Base-by-base conservation (phyloP, 2,888 invertebrate species). In the Heliconius hortense region DNA sequence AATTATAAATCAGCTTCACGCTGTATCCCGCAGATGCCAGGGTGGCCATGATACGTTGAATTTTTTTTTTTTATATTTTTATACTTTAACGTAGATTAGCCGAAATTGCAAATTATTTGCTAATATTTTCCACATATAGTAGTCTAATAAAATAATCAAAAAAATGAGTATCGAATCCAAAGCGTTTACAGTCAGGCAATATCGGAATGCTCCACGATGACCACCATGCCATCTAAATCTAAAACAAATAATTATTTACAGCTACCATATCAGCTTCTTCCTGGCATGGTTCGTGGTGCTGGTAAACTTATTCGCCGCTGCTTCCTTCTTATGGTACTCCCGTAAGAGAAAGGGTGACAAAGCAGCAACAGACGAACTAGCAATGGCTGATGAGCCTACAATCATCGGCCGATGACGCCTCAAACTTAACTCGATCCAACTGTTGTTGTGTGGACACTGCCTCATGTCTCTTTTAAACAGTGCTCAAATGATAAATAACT, bases 271-370 rank as follows among this genome's bases (percentile, higher is more conserved):
- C 85, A 97, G 97, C 72, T 95, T 96, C 85, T 95, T 95, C 87
- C 87, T 97, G 82, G 97, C 97, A 48, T 97, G 97, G 97, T 94
- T 97, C 79, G 97, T 97, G 1, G 97, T 97, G 76, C 90, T 95
- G 35, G 93, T 96, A 71, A 97, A 97, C 86, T 85, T 96, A 15
- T 86, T 95, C 62, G 95, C 97, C 18, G 96, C 96, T 1, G 91
- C 95, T 15, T 94, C 96, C 72, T 98, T 98, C 88, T 95, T 98
- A 82, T 94, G 97, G 90, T 97, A 96, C 86, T 97, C 97, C 0
- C 95, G 96, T 76, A 98, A 98, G 87, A 96, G 97, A 88, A 98
- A 98, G 94, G 96, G 97, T 1, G 96, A 96, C 81, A 96, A 97
- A 83, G 97, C 97, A 1, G 96, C 96, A 7, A 96, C 95, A n/a